A percentile compares a stretch with the other conserved stretches of the same genome.
Conservation (phyloP, 1,140 invertebrate species). For the Ceratosolen fusciceps region DNA sequence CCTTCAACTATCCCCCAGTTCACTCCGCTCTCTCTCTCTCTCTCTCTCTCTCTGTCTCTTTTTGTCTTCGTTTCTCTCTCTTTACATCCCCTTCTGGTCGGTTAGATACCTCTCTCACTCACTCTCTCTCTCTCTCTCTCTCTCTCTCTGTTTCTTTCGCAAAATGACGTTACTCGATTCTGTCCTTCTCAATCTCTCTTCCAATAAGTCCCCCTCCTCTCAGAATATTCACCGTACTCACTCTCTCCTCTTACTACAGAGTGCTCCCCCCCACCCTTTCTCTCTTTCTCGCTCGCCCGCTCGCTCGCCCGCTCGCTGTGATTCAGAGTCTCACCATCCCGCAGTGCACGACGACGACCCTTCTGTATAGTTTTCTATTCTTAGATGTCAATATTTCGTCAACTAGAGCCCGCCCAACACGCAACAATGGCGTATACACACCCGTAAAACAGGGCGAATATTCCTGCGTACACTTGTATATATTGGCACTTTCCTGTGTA, state of each 20-base stretch:
- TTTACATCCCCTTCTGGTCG: conserved; percentile 42
- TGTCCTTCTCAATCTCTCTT: conserved; percentile 15
- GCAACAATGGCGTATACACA: conserved; percentile 37
- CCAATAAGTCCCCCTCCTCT: conserved; percentile 37
- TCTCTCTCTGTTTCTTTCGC: conserved; percentile 40
- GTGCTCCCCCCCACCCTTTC: conserved; percentile 29
- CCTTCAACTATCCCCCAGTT: conserved; percentile 53
- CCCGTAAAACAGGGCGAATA: not conserved
- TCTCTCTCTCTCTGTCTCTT: conserved; percentile 39
- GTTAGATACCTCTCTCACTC: too few species aligned
- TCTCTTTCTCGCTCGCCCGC: conserved; percentile 45
- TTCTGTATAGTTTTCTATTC: conserved; percentile 63
- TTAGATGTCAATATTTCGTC: conserved; percentile 70
- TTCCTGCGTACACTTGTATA: not conserved
- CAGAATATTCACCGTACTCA: conserved; percentile 38
- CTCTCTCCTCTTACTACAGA: too few species aligned
- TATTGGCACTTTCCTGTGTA: conserved; percentile 28
- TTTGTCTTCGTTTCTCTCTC: conserved; percentile 38
- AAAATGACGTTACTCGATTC: not conserved
- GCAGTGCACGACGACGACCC: conserved; percentile 48
- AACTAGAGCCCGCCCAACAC: conserved; percentile 61
- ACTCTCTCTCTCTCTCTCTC: conserved; percentile 39
- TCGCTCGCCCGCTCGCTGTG: conserved; percentile 32
- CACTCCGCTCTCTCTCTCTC: conserved; percentile 39
- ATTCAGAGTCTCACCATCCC: conserved; percentile 30